Evolutionary conservation across 2,888 invertebrate genomes (phyloP), one percentile per base, ranked within the genome.

Genomic region (Alloscopus bannaensis): DNA sequence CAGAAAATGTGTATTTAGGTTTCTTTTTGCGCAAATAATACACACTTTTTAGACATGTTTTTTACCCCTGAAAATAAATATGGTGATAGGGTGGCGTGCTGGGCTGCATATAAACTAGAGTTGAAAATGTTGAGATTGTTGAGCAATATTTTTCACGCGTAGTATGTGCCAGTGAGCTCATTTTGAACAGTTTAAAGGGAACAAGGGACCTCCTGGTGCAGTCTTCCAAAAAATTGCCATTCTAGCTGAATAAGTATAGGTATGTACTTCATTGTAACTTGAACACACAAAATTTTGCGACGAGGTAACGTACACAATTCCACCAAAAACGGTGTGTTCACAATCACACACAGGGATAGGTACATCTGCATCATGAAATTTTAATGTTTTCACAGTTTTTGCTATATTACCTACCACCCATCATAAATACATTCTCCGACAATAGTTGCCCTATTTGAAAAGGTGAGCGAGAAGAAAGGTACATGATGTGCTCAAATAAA

Each of bases 151-250:
- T n/a, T 36, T 8, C 36, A 36, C 6, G 36, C 36, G 36, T 6
- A 13, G 6, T 36, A 13, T 6, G 36, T 4, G 45, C 3, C n/a
- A 45, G 45, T 18, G 45, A 45, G 45, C n/a, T 45, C 45, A 45
- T 45, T 45, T 36, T 45, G 13, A 16, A 18, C n/a, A 18, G 45
- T 45, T 45, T 45, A 45, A 45, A 45, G 45, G 45, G 45, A 45
- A 4, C 45, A 4, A 16, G 45, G n/a, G 45, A 45, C 45, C n/a
- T n/a, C n/a, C n/a, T n/a, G n/a, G n/a, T 45, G 13, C 45, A 45
- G n/a, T n/a, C 45, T 45, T 45, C 18, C n/a, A 18, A 16, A 45
- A 45, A 45, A 45, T 11, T 4, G 36, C 36, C 13, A 36, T 36
- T 36, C 36, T 36, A 8, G 8, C 36, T 36, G 36, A 13, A 36